A percentile compares a stretch with the other conserved stretches of the same genome.
These are phyloP conservation scores for Mastacembelus armatus DNA, from an alignment of 2,797 vertebrate species.

Conservation along the genomic window DNA sequence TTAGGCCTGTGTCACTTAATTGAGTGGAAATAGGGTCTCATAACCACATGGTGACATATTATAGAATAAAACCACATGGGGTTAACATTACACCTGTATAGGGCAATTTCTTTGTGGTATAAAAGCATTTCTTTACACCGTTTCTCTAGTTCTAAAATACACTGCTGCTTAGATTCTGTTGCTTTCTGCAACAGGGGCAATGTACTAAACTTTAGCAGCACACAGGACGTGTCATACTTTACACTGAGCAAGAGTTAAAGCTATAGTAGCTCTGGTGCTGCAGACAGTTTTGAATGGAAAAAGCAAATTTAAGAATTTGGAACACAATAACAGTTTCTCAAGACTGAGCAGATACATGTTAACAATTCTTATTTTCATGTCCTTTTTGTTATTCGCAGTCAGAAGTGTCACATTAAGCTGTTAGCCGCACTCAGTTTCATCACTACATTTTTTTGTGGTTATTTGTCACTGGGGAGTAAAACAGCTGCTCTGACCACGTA, in stretches of 20 bases:
- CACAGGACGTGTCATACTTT: not conserved
- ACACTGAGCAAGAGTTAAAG: too few relatives aligned
- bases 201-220: too few relatives aligned
- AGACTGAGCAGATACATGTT: too few relatives aligned
- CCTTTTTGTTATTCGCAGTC: constrained; percentile 4
- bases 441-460: constrained; percentile 22
- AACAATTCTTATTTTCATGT: too few relatives aligned
- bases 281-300: not conserved
- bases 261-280: not conserved
- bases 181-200: not conserved
- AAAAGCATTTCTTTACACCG: not conserved
- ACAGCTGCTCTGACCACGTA: constrained; percentile 7
- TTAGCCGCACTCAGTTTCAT: constrained; percentile 17
- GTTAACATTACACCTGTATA: not conserved
- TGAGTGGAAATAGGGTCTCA: constrained; percentile 2
- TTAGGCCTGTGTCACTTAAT: not conserved
- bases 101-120: not conserved
- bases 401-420: constrained; percentile 9
- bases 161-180: not conserved
- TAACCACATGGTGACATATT: too few relatives aligned
- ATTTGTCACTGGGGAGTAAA: constrained; percentile 51
- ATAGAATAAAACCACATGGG: constrained; percentile 4
- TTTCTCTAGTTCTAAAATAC: not conserved
- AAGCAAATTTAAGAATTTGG: not conserved
- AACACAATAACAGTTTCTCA: not conserved